Percentiles rank a stretch among this genome's conserved stretches.
Conservation (phyloP, 2,888 invertebrate species). For the Yponomeuta cagnagella region DNA sequence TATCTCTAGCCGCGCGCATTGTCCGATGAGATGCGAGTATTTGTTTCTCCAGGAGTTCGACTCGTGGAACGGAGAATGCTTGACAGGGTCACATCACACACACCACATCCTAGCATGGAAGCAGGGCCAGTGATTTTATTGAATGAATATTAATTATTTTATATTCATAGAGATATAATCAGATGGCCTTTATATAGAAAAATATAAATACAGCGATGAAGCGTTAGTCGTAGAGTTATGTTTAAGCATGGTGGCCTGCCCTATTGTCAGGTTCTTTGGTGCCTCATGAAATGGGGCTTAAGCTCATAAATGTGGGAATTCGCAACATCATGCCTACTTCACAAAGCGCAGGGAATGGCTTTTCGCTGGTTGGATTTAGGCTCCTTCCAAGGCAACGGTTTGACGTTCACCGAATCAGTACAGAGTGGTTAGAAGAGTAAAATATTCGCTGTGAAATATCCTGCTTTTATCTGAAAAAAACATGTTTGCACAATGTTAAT, state of each 20-base stretch:
- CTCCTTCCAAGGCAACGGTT: background rate
- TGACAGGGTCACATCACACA: too few species aligned
- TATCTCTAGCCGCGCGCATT: too few species aligned
- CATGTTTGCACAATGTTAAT: too few species aligned
- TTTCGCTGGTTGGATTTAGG: background rate
- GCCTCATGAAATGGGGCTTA: background rate
- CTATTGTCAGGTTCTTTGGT: background rate
- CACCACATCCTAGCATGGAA: too few species aligned
- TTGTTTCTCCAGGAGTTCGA: too few species aligned
- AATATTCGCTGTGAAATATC: background rate
- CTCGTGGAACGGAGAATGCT: too few species aligned
- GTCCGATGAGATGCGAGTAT: too few species aligned
- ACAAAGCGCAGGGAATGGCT: background rate
- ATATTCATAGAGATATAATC: too few species aligned
- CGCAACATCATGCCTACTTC: background rate
- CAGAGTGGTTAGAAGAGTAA: background rate
- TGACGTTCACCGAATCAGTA: background rate
- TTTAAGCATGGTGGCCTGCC: background rate
- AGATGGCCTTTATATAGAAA: too few species aligned
- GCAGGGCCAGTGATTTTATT: too few species aligned
- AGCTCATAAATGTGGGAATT: background rate
- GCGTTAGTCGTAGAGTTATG: background rate
- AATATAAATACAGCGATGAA: background rate
- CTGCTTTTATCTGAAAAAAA: too few species aligned
- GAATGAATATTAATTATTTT: too few species aligned